Conservation (phyloP, 30 jellyfish, hydroid and myxozoan genomes). For the Aurelia aurita region DNA sequence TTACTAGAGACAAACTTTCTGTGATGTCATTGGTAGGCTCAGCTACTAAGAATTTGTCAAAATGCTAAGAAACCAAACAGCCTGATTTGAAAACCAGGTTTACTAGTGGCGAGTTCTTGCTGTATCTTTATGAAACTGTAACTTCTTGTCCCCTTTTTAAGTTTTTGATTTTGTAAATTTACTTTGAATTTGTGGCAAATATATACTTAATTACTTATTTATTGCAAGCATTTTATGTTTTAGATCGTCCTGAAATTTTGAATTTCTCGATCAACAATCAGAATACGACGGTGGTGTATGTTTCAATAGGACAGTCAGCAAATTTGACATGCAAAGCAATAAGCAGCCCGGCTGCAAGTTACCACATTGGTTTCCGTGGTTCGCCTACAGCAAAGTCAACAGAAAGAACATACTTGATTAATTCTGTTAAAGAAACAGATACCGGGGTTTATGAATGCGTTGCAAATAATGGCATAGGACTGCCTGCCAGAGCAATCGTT, state of each 20-base stretch:
- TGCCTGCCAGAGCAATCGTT: constrained; percentile 16
- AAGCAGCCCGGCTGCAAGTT: constrained; percentile 70
- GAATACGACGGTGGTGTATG: constrained; percentile 39
- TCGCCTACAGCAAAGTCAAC: constrained; percentile 37
- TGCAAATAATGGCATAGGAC: constrained; percentile 82
- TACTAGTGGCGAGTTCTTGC: too few relatives aligned
- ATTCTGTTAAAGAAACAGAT: constrained; percentile 37
- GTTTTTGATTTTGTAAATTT: too few relatives aligned
- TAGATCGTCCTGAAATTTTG: constrained; percentile 60
- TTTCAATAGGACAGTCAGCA: constrained; percentile 30
- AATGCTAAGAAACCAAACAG: too few relatives aligned
- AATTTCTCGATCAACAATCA: constrained; percentile 51
- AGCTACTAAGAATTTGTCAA: too few relatives aligned
- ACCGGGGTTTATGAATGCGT: constrained; percentile 89
- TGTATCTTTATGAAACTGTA: too few relatives aligned
- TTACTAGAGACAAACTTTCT: too few relatives aligned
- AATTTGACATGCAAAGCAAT: constrained; percentile 61
- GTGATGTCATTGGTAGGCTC: too few relatives aligned
- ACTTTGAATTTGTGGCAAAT: too few relatives aligned
- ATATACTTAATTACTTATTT: too few relatives aligned
- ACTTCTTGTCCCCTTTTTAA: too few relatives aligned
- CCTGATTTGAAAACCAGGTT: too few relatives aligned
- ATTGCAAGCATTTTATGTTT: neutral
- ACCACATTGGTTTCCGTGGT: constrained; percentile 61
- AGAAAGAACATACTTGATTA: constrained; percentile 41